Conservation (phyloP, 2,797 vertebrate species). For the Oophaga sylvatica region DNA sequence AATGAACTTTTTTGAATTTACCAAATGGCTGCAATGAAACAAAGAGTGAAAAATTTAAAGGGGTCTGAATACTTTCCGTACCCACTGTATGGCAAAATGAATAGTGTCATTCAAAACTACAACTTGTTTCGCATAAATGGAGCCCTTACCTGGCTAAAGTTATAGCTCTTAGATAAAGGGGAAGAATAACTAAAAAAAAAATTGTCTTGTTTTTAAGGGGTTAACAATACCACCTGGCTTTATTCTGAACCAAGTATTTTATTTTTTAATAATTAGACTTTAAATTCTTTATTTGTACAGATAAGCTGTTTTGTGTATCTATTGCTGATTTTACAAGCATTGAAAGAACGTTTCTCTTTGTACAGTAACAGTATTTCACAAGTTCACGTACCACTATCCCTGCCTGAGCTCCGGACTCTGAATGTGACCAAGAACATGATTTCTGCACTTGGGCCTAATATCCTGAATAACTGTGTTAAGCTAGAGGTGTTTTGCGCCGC, state of each 20-base stretch:
- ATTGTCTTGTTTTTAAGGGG: too few relatives aligned
- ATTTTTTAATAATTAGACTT: not conserved
- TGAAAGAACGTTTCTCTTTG: constrained; percentile 15
- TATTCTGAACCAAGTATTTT: not conserved
- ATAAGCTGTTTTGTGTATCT: not conserved
- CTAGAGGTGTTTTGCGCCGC: constrained; percentile 86
- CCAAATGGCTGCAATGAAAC: too few relatives aligned
- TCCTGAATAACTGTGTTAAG: constrained; percentile 82
- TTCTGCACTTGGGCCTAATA: constrained; percentile 75
- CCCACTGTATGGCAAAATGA: too few relatives aligned
- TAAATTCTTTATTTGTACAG: not conserved
- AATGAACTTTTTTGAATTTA: too few relatives aligned
- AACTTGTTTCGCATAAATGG: too few relatives aligned
- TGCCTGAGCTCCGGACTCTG: constrained; percentile 85
- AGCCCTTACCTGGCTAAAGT: too few relatives aligned
- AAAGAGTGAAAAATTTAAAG: too few relatives aligned
- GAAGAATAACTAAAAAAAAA: too few relatives aligned
- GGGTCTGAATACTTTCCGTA: too few relatives aligned
- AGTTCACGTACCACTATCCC: constrained; percentile 72
- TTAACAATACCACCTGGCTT: not conserved
- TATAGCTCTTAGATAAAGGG: too few relatives aligned
- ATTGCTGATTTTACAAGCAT: not conserved
- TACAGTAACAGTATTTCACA: constrained; percentile 82
- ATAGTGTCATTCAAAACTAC: too few relatives aligned
- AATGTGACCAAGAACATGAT: constrained; percentile 91